These are phyloP conservation scores for Delphinapterus leucas DNA, from an alignment of 2,113 vertebrate genomes.

Conservation along the genomic window DNA sequence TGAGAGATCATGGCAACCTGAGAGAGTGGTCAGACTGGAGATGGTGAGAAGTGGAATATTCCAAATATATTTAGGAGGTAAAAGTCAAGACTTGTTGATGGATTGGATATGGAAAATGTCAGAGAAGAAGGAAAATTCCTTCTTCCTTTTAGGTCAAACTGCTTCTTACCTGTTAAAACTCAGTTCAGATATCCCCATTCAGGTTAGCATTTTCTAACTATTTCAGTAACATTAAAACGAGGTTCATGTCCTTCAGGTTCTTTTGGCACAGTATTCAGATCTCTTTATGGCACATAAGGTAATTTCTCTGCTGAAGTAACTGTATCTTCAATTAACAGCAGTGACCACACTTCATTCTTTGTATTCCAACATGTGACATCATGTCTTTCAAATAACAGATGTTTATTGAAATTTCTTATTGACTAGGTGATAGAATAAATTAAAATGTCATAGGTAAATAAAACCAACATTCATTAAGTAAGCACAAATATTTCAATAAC, in stretches of 20 bases:
- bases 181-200: neutral
- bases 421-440: neutral
- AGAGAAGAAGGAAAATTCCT: neutral
- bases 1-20: neutral
- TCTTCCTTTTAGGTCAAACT: neutral
- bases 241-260: neutral
- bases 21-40: neutral
- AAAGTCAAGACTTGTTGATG: neutral
- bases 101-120: neutral
- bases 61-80: neutral
- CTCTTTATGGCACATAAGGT: neutral
- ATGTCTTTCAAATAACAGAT: neutral
- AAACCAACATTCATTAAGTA: neutral
- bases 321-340: neutral
- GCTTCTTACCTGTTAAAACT: neutral
- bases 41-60: neutral
- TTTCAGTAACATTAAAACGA: neutral
- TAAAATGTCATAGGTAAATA: neutral
- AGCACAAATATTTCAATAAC: neutral
- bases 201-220: neutral
- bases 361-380: neutral
- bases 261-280: neutral
- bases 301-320: neutral
- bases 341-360: neutral
- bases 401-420: neutral